These are phyloP conservation scores for Toxotes lorentzi DNA, from an alignment of 2,797 vertebrate species.

Conservation along the genomic window DNA sequence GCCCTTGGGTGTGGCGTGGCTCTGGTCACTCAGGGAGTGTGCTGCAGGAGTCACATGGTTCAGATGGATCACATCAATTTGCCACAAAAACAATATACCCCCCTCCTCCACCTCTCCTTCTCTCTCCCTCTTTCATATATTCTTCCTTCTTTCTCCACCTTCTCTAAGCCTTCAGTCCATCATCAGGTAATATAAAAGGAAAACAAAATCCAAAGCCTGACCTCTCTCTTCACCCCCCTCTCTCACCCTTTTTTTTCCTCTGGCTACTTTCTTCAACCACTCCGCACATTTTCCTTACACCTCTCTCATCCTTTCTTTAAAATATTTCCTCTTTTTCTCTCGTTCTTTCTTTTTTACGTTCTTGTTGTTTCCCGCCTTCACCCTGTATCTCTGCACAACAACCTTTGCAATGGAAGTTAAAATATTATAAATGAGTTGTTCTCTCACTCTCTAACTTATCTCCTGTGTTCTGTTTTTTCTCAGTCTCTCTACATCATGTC, in stretches of 20 bases:
- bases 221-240: conserved; percentile 1
- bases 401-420: not conserved
- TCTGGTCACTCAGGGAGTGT: conserved; percentile 90
- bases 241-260: conserved; percentile 10
- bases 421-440: not conserved
- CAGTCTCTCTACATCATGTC: not conserved
- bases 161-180: conserved; percentile 59
- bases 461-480: not conserved
- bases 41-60: conserved; percentile 88
- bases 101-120: conserved; percentile 1
- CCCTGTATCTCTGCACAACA: not conserved
- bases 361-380: not conserved
- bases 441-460: not conserved
- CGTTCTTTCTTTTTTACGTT: not conserved
- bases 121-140: conserved; percentile 27
- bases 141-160: conserved; percentile 37
- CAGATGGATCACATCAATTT: conserved; percentile 98
- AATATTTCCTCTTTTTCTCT: conserved; percentile 31
- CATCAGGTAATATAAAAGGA: conserved; percentile 59
- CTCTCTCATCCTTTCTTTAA: conserved; percentile 85
- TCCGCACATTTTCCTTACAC: conserved; percentile 40
- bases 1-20: conserved; percentile 79
- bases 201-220: conserved; percentile 21
- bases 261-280: not conserved
- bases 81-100: conserved; percentile 83